Conservation (phyloP, 2,888 invertebrate genomes). For the Strigamia crassipes region DNA sequence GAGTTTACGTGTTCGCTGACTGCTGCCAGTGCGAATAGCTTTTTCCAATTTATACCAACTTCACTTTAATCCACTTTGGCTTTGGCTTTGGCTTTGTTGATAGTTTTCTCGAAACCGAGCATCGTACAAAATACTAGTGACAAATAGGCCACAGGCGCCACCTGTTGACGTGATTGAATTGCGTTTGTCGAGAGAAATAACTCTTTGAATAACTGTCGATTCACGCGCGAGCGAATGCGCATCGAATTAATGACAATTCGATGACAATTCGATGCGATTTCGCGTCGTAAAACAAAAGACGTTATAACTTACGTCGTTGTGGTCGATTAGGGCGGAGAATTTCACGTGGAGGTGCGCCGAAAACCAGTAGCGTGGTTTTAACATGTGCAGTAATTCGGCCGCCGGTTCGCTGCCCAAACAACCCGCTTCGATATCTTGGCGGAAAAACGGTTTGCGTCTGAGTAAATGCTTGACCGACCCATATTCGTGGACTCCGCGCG, state of each 20-base stretch:
- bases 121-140: neutral
- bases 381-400: conserved; percentile 75
- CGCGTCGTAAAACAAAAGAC: neutral
- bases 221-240: neutral
- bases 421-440: conserved; percentile 79
- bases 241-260: neutral
- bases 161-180: conserved; percentile 34
- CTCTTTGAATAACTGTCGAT: neutral
- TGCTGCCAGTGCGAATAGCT: neutral
- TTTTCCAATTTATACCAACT: neutral
- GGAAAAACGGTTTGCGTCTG: conserved; percentile 78
- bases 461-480: conserved; percentile 78
- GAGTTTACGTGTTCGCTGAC: neutral
- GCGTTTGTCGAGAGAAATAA: neutral
- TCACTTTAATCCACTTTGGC: conserved; percentile 30
- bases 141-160: conserved; percentile 24
- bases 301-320: conserved; percentile 63
- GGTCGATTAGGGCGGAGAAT: conserved; percentile 85
- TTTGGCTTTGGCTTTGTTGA: conserved; percentile 30
- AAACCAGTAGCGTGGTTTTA: conserved; percentile 94
- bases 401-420: conserved; percentile 85
- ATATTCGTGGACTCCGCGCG: conserved; percentile 80
- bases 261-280: neutral
- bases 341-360: conserved; percentile 96
- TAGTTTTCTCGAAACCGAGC: neutral